Conservation (phyloP, 2,888 invertebrate genomes). For the Eristalis pertinax region DNA sequence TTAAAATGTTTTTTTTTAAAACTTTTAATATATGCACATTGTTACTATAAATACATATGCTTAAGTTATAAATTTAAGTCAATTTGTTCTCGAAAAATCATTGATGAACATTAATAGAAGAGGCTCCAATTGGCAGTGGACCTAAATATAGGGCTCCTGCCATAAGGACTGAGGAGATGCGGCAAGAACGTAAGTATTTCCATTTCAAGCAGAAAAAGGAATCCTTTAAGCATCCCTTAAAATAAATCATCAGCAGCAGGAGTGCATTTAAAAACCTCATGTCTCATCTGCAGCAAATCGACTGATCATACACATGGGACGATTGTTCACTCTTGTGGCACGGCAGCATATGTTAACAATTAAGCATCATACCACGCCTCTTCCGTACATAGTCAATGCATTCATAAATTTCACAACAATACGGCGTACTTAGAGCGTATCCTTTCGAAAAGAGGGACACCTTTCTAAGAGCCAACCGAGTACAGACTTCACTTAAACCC, state of each 20-base stretch:
- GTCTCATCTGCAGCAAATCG: neutral
- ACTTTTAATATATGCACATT: neutral
- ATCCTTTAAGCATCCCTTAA: neutral
- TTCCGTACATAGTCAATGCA: neutral
- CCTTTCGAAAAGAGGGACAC: neutral
- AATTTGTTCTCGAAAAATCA: too few relatives aligned
- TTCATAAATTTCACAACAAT: neutral
- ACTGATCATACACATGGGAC: neutral
- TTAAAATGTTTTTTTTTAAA: neutral
- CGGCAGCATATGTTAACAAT: neutral
- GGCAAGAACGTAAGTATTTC: too few relatives aligned
- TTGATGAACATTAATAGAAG: too few relatives aligned
- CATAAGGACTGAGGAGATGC: too few relatives aligned
- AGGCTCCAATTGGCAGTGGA: too few relatives aligned
- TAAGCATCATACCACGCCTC: neutral
- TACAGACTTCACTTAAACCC: slow-evolving; percentile 36
- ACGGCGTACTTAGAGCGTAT: neutral
- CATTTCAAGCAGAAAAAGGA: neutral
- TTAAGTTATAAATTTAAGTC: too few relatives aligned
- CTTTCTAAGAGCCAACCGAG: neutral
- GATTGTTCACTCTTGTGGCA: neutral
- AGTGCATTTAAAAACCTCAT: neutral
- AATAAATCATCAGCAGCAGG: neutral
- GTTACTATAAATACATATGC: neutral
- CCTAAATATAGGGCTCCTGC: too few relatives aligned